These are phyloP conservation scores for Selenia dentaria DNA, from an alignment of 2,888 invertebrate species.

Conservation along the genomic window DNA sequence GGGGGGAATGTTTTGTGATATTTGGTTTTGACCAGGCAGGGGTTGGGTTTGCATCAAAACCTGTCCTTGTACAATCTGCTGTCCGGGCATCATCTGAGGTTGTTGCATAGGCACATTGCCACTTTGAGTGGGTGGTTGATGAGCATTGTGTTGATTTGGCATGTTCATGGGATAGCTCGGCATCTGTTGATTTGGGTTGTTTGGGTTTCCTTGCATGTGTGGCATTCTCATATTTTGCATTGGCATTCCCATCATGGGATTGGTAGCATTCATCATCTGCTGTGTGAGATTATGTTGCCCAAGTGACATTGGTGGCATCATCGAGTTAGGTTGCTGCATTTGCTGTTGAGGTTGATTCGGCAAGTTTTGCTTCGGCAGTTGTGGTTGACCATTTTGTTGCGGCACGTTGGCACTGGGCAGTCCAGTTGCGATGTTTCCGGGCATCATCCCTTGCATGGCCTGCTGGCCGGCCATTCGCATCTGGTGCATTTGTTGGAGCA, in stretches of 20 bases:
- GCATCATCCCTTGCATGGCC: slow-evolving; percentile 59
- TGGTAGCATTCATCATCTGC: slow-evolving; percentile 58
- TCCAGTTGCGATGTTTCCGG: slow-evolving; percentile 55
- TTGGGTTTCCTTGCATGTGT: slow-evolving; percentile 59
- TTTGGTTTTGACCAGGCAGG: slow-evolving; percentile 45
- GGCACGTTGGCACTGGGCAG: slow-evolving; percentile 43
- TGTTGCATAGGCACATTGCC: slow-evolving; percentile 45
- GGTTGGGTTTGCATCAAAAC: slow-evolving; percentile 45
- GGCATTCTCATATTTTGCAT: slow-evolving; percentile 76
- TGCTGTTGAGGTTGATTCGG: slow-evolving; percentile 54
- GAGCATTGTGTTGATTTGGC: slow-evolving; percentile 55
- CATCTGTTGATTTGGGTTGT: slow-evolving; percentile 55
- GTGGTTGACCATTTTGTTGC: slow-evolving; percentile 55
- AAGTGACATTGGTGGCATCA: slow-evolving; percentile 60
- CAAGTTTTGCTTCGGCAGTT: slow-evolving; percentile 55
- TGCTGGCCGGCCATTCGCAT: slow-evolving; percentile 65
- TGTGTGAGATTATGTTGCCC: slow-evolving; percentile 58
- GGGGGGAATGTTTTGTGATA: slow-evolving; percentile 51
- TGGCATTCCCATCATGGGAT: slow-evolving; percentile 67
- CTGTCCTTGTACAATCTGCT: slow-evolving; percentile 54
- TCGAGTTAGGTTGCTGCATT: slow-evolving; percentile 42
- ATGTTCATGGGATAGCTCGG: slow-evolving; percentile 61
- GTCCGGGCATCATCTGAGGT: slow-evolving; percentile 54
- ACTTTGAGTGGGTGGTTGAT: slow-evolving; percentile 47
- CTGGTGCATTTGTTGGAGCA: slow-evolving; percentile 75